A percentile compares a stretch with the other conserved stretches of the same genome.
These are phyloP conservation scores for Hedychridium roseum DNA, from an alignment of 2,888 invertebrate genomes.

Conservation along the genomic window DNA sequence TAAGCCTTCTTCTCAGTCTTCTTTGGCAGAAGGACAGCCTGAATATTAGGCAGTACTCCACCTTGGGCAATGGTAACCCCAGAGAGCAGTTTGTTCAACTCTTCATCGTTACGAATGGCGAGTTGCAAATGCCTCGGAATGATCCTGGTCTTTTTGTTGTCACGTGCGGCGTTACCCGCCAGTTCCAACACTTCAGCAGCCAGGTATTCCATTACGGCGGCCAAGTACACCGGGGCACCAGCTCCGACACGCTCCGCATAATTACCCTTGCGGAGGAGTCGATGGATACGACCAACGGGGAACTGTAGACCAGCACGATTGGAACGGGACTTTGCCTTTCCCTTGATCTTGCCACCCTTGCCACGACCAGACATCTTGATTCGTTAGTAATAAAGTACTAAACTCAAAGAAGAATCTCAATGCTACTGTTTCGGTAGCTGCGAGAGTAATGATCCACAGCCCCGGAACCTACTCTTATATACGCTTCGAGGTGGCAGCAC, in stretches of 20 bases:
- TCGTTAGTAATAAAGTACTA: too few species aligned
- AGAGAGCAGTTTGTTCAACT: slow-evolving; percentile 77
- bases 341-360: slow-evolving; percentile 58
- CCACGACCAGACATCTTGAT: slow-evolving; percentile 46
- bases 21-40: slow-evolving; percentile 77
- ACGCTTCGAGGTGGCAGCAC: too few species aligned
- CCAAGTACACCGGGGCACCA: slow-evolving; percentile 67
- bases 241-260: slow-evolving; percentile 70
- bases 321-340: slow-evolving; percentile 67
- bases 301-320: slow-evolving; percentile 69
- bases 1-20: slow-evolving; percentile 72
- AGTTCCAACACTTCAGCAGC: slow-evolving; percentile 76
- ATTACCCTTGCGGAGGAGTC: slow-evolving; percentile 70
- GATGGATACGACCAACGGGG: slow-evolving; percentile 71
- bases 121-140: slow-evolving; percentile 64
- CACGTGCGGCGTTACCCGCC: slow-evolving; percentile 73
- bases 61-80: slow-evolving; percentile 85
- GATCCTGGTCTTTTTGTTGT: slow-evolving; percentile 73
- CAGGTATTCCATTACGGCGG: slow-evolving; percentile 73
- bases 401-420: too few species aligned
- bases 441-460: too few species aligned
- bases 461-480: too few species aligned
- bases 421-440: too few species aligned
- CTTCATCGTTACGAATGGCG: slow-evolving; percentile 84
- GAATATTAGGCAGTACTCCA: slow-evolving; percentile 83